Percentiles rank a stretch among this genome's conserved stretches.
Evolutionary conservation across 2,113 vertebrate species (phyloP).

Genomic region (Struthidea cinerea): DNA sequence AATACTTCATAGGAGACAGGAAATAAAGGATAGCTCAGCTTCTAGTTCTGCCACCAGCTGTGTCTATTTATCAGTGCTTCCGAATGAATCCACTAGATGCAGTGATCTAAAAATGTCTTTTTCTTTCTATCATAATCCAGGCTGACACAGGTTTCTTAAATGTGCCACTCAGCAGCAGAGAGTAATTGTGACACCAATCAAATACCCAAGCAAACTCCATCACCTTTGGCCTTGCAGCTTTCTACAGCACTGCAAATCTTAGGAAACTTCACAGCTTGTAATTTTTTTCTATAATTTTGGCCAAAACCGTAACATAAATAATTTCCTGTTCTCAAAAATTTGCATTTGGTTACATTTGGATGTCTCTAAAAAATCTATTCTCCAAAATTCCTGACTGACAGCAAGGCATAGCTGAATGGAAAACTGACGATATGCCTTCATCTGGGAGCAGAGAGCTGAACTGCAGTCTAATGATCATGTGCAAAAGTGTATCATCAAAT

Average conservation of each 20-base stretch:
- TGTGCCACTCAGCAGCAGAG: neutral
- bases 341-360: neutral
- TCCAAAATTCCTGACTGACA: neutral
- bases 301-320: neutral
- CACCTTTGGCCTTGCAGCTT: neutral
- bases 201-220: neutral
- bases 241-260: neutral
- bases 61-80: neutral
- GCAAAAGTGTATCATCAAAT: neutral
- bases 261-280: neutral
- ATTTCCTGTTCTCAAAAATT: neutral
- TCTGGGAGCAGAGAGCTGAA: neutral
- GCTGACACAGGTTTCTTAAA: neutral
- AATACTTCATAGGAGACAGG: neutral
- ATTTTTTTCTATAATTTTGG: neutral
- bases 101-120: neutral
- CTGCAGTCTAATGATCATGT: neutral
- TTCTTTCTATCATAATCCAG: neutral
- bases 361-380: neutral
- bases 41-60: neutral
- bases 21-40: neutral
- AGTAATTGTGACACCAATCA: neutral
- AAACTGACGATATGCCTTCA: neutral
- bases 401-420: neutral
- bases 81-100: neutral